Evolutionary conservation across 2,113 vertebrate species (phyloP).

Genomic region (Megaceryle maxima): DNA sequence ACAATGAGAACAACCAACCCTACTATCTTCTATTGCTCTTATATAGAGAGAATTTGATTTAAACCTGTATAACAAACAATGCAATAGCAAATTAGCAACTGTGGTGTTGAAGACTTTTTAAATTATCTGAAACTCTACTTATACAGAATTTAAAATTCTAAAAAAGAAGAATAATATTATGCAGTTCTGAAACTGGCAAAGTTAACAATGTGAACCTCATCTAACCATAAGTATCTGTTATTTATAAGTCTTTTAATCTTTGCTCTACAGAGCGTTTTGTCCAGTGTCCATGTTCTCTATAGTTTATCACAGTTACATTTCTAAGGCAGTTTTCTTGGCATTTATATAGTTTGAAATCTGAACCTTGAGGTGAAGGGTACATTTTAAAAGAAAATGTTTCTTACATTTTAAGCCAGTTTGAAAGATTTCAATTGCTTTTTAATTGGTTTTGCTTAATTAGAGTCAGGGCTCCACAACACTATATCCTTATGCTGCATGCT

Average conservation of each 20-base stretch:
- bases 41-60: background rate
- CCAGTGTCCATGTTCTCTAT: background rate
- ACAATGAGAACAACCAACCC: background rate
- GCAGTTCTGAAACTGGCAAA: background rate
- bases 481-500: background rate
- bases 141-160: background rate
- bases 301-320: background rate
- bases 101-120: background rate
- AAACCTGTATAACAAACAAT: background rate
- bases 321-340: background rate
- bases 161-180: background rate
- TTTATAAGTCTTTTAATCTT: background rate
- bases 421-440: background rate
- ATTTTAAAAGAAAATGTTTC: background rate
- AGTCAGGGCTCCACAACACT: background rate
- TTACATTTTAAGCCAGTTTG: background rate
- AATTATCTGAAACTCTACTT: background rate
- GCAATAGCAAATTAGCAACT: background rate
- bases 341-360: background rate
- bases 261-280: background rate
- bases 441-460: background rate
- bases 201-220: background rate
- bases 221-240: background rate
- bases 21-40: background rate
- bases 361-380: background rate